These are phyloP conservation scores for Phaetusa simplex DNA, from an alignment of 2,113 vertebrate species.

Conservation along the genomic window DNA sequence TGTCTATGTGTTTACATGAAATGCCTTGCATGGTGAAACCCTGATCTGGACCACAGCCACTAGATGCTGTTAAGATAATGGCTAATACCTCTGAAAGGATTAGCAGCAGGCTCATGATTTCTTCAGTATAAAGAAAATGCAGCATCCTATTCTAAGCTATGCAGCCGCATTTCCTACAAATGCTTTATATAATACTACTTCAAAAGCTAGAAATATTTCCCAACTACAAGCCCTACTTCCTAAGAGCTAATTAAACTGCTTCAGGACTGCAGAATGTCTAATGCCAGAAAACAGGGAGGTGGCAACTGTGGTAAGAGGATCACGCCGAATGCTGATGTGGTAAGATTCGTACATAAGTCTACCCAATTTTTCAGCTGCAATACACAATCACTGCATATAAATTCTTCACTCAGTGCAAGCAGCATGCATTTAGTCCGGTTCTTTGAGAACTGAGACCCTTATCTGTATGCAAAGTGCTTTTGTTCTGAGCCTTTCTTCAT, in stretches of 20 bases:
- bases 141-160: background rate
- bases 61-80: background rate
- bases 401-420: constrained; percentile 4
- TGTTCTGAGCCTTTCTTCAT: constrained; percentile 59
- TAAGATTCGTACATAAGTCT: background rate
- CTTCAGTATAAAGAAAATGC: background rate
- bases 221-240: background rate
- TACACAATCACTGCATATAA: background rate
- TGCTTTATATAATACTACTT: background rate
- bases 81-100: background rate
- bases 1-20: background rate
- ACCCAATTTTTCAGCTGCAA: background rate
- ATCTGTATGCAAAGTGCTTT: constrained; percentile 66
- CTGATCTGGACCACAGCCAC: background rate
- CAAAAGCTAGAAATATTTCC: background rate
- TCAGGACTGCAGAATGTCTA: background rate
- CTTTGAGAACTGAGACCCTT: constrained; percentile 54
- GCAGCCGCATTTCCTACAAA: background rate
- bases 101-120: background rate
- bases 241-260: background rate
- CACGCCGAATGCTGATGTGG: background rate
- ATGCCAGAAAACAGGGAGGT: background rate
- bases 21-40: background rate
- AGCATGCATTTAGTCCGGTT: background rate
- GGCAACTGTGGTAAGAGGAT: background rate